Percentiles rank a stretch among this genome's conserved stretches.
Evolutionary conservation across 2,113 vertebrate genomes (phyloP).

Genomic region (Cavia aperea): DNA sequence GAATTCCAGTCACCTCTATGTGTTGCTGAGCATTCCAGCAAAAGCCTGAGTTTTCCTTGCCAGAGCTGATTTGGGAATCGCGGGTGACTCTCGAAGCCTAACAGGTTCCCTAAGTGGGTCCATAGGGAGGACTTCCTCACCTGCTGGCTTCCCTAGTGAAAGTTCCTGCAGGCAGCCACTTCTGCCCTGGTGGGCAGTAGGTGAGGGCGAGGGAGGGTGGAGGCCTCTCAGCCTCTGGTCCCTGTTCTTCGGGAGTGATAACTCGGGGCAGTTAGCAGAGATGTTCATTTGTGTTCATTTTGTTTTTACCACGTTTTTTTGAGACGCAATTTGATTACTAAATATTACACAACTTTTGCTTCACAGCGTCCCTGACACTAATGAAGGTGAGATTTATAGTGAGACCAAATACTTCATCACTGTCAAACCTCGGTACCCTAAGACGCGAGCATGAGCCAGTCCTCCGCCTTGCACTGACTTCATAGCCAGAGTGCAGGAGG

Average conservation of each 20-base stretch:
- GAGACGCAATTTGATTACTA: not conserved
- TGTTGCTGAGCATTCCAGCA: not conserved
- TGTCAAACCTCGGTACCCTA: not conserved
- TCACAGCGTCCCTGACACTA: too few relatives aligned
- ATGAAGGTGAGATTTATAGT: not conserved
- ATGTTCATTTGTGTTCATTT: not conserved
- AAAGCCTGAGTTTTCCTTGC: not conserved
- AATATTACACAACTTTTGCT: not conserved
- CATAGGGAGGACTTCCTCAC: not conserved
- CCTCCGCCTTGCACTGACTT: not conserved
- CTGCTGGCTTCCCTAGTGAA: not conserved
- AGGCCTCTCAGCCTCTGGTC: not conserved
- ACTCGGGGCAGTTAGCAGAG: not conserved
- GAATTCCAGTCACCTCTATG: not conserved
- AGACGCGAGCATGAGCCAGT: not conserved
- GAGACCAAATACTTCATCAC: not conserved
- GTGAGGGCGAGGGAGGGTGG: not conserved
- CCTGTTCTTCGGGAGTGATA: not conserved
- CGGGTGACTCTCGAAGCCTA: not conserved
- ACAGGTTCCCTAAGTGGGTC: not conserved
- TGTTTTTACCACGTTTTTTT: not conserved
- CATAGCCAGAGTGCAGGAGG: not conserved
- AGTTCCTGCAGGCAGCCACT: accelerated
- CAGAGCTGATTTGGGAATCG: not conserved
- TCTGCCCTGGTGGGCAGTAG: not conserved